These are phyloP conservation scores for Dicaeum eximium DNA, from an alignment of 2,113 vertebrate species.

Conservation along the genomic window DNA sequence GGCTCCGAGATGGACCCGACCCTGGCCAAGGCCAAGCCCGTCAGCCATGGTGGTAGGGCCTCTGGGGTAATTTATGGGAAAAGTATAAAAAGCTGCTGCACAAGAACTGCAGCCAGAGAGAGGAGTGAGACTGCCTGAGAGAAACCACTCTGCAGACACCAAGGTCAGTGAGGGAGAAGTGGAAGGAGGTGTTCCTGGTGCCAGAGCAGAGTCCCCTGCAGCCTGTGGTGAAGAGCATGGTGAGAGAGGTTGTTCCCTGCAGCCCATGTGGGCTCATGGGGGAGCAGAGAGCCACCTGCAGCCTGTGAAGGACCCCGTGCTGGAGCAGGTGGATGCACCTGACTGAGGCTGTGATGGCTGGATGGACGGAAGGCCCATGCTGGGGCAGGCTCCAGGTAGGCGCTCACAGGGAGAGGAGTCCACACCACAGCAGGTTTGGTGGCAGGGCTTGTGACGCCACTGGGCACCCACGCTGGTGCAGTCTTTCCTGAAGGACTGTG, in stretches of 20 bases:
- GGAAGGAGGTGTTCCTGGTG: rapidly evolving
- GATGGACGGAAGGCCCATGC: neutral
- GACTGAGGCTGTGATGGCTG: neutral
- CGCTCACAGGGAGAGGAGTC: neutral
- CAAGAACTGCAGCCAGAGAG: neutral
- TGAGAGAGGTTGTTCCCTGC: neutral
- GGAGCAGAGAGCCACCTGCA: neutral
- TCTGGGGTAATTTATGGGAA: neutral
- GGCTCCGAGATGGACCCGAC: rapidly evolving
- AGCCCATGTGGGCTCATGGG: neutral
- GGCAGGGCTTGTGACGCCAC: neutral
- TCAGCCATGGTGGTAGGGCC: neutral
- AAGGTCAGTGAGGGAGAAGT: neutral
- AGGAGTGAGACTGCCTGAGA: neutral
- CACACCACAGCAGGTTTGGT: neutral
- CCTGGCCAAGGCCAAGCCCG: rapidly evolving
- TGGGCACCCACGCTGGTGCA: neutral
- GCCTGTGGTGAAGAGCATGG: neutral
- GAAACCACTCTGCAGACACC: neutral
- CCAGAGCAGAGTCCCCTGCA: neutral
- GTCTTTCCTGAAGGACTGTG: neutral
- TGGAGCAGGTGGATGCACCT: neutral
- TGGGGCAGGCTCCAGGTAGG: neutral
- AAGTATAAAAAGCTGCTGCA: neutral
- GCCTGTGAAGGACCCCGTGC: neutral